Conservation (phyloP, 2,113 vertebrate species). For the Scatophagus argus region DNA sequence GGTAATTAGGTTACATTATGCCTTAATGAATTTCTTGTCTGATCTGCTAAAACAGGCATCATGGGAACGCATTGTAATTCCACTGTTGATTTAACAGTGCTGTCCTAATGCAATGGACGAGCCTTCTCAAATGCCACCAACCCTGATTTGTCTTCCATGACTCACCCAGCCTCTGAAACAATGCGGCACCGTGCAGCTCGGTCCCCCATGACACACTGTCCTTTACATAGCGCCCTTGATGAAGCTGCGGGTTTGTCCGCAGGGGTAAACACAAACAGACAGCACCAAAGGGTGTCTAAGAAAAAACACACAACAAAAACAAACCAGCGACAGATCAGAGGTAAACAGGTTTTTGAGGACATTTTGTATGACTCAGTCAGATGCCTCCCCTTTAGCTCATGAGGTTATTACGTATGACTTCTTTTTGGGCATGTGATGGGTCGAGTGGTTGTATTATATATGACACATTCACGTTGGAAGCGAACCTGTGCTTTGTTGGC, state of each 20-base stretch:
- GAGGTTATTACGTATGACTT: conserved; percentile 9
- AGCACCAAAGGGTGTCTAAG: conserved; percentile 44
- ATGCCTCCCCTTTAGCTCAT: conserved; percentile 32
- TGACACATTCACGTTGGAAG: conserved; percentile 48
- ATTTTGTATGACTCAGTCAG: conserved; percentile 42
- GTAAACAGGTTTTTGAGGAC: conserved; percentile 38
- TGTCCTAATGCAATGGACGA: conserved; percentile 49
- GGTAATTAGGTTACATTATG: conserved; percentile 57
- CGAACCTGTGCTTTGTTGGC: conserved; percentile 57
- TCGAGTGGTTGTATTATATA: conserved; percentile 1
- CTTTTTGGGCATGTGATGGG: not conserved
- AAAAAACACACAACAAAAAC: not conserved
- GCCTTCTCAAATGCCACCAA: conserved; percentile 68
- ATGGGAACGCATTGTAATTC: conserved; percentile 50
- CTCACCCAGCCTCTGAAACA: conserved; percentile 77
- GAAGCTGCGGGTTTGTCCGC: conserved; percentile 49
- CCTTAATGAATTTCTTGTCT: conserved; percentile 66
- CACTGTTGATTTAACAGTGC: conserved; percentile 52
- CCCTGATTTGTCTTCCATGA: conserved; percentile 68
- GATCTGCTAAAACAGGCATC: conserved; percentile 61
- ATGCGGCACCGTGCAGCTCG: conserved; percentile 63
- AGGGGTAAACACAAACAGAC: conserved; percentile 64
- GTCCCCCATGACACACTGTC: conserved; percentile 64
- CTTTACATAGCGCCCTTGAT: conserved; percentile 58
- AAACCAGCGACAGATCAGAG: not conserved